These are phyloP conservation scores for Scolopax mira DNA, from an alignment of 2,113 vertebrate species.

Conservation along the genomic window DNA sequence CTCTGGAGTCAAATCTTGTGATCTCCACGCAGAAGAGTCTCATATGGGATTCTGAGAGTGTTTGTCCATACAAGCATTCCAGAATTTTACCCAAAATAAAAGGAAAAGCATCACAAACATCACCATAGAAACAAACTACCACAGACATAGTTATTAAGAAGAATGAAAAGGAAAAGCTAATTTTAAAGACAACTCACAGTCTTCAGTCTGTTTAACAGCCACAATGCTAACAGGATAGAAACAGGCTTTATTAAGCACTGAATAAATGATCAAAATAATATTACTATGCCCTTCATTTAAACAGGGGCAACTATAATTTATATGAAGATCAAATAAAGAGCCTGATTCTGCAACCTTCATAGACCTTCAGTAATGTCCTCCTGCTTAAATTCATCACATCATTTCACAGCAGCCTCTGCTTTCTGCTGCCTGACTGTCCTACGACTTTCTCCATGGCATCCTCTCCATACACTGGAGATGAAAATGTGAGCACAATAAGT, in stretches of 20 bases:
- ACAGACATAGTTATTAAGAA: neutral
- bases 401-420: neutral
- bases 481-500: neutral
- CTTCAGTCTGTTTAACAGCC: neutral
- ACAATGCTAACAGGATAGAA: neutral
- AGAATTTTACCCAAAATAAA: neutral
- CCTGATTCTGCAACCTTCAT: neutral
- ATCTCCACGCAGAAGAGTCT: neutral
- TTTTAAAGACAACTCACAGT: neutral
- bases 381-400: neutral
- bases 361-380: neutral
- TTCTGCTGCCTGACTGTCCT: neutral
- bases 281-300: neutral
- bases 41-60: neutral
- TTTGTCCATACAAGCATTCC: neutral
- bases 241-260: neutral
- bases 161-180: constrained; percentile 3
- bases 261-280: neutral
- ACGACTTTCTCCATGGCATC: neutral
- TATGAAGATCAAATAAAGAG: neutral
- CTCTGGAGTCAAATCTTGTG: neutral
- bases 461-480: neutral
- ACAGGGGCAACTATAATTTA: neutral
- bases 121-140: constrained; percentile 14
- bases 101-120: neutral